Evolutionary conservation across 1,140 invertebrate species (phyloP).

Genomic region (Philotrypesis tridentata): DNA sequence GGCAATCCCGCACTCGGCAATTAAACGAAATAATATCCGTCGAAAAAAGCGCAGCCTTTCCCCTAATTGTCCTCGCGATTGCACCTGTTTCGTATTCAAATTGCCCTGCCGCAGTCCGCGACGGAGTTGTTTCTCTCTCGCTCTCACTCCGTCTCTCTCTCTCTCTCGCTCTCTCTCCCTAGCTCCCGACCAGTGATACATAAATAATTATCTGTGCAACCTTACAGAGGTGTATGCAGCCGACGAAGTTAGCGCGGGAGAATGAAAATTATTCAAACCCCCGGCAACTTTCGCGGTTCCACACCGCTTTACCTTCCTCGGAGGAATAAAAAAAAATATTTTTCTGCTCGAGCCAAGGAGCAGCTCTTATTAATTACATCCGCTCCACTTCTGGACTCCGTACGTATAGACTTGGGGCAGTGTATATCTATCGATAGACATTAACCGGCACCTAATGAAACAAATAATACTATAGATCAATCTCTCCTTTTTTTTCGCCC

Average conservation of each 20-base stretch:
- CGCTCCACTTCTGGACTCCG: too few species aligned
- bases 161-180: too few species aligned
- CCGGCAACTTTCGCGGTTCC: not conserved
- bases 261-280: constrained; percentile 2
- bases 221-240: too few species aligned
- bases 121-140: not conserved
- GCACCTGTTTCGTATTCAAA: not conserved
- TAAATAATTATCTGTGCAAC: not conserved
- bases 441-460: not conserved
- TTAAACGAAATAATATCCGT: not conserved
- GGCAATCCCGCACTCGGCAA: not conserved
- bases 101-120: not conserved
- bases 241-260: not conserved
- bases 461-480: constrained; percentile 1
- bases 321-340: not conserved
- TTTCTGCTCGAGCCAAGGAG: too few species aligned
- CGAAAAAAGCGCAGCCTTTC: not conserved
- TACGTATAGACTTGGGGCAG: too few species aligned
- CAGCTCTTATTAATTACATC: too few species aligned
- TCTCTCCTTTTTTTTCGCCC: too few species aligned
- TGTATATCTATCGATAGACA: too few species aligned
- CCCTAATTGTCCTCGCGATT: not conserved
- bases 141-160: too few species aligned
- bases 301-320: not conserved
- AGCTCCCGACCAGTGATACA: too few species aligned